Conservation (phyloP, 2,113 vertebrate genomes). For the Ptilonorhynchus violaceus region DNA sequence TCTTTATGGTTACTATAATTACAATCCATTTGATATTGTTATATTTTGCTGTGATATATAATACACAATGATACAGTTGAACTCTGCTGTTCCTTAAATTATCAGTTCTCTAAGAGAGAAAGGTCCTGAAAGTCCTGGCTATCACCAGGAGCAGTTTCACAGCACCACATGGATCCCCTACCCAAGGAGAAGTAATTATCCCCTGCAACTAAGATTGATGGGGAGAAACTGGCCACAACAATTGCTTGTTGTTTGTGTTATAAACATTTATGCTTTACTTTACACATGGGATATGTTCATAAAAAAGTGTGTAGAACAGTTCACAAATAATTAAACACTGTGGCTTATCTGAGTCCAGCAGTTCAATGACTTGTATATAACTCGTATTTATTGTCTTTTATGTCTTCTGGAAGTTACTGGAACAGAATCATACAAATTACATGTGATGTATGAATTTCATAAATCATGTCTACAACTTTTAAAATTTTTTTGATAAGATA, state of each 20-base stretch:
- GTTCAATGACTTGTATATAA: background rate
- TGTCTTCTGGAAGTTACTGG: background rate
- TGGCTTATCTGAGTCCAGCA: background rate
- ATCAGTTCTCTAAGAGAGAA: background rate
- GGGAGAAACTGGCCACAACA: background rate
- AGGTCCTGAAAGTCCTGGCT: background rate
- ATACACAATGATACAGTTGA: background rate
- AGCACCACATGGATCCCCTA: background rate
- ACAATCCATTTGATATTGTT: background rate
- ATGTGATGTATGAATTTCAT: background rate
- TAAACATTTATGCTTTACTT: background rate
- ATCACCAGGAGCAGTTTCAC: background rate
- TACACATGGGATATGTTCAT: background rate
- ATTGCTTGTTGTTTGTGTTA: background rate
- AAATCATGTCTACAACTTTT: background rate
- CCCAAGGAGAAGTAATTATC: background rate
- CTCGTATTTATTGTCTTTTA: background rate
- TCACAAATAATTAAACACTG: background rate
- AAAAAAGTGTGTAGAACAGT: background rate
- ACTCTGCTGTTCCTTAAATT: background rate
- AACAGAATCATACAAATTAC: background rate
- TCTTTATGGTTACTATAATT: background rate
- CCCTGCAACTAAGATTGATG: background rate
- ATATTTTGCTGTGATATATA: background rate
- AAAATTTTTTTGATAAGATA: background rate